Evolutionary conservation across 2,888 invertebrate species (phyloP), one percentile per base, ranked within the genome.

Genomic region (Dasysyrphus albostriatus): DNA sequence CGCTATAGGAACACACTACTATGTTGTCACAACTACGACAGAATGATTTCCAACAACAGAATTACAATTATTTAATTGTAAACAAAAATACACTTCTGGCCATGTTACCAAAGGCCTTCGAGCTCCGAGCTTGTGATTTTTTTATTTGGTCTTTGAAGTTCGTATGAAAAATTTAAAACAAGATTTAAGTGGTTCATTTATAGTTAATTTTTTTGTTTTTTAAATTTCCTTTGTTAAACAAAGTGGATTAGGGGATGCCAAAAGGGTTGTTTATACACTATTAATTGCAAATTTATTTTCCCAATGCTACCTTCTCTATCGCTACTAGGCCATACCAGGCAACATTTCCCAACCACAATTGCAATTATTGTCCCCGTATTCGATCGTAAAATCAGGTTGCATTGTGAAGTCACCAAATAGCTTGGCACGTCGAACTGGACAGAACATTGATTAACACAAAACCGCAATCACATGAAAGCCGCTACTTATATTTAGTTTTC

Each of bases 401-500:
- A 65, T 47, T 47, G 32, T 65, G 47, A 65, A 65, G 32, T 32
- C 32, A 16, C 8, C 8, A 34, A 69, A 51, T 24, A n/a, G 49
- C 34, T 51, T 69, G 51, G 67, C 67, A 51, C 67, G 37, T 69
- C 67, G 14, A 14, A 37, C 51, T 54, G 24, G 42, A 54, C 63
- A 29, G 10, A 34, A 73, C 78, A 75, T 82, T 83, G 82, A 87
- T 87, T 87, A 87, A 87, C 87, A 78, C 65, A 58, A 74, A 72
- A 87, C 87, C 87, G 47, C 87, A 87, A 87, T 87, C 82, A 83
- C 87, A 78, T 83, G 78, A 87, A 83, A 87, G 75, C 78, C 58
- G 58, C 44, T 78, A 74, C 78, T 58, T 87, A 69, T 75, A 87
- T 87, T 87, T 87, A 83, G 82, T 82, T 82, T 82, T 80, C 72